Evolutionary conservation across 2,797 vertebrate genomes (phyloP).

Genomic region (Ataeniobius toweri): DNA sequence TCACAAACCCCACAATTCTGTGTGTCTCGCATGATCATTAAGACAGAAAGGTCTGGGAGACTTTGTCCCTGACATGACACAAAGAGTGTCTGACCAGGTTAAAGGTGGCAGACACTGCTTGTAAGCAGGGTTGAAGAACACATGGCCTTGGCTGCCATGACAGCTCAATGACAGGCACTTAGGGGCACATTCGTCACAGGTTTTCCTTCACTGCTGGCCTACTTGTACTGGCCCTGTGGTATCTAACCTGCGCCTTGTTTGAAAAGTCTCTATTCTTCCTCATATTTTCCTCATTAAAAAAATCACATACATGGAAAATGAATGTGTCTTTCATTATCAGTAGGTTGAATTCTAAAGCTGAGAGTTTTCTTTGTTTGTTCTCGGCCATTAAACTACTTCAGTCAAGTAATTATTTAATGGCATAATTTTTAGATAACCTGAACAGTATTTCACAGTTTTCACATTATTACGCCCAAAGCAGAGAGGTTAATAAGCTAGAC

Average conservation of each 20-base stretch:
- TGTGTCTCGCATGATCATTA: conserved; percentile 34
- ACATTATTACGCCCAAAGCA: conserved; percentile 32
- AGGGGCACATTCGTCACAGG: conserved; percentile 70
- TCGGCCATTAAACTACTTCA: conserved; percentile 11
- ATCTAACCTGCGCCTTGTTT: neutral
- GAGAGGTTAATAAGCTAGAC: conserved; percentile 60
- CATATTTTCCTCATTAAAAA: neutral
- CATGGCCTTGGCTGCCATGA: conserved; percentile 56
- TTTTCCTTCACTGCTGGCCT: conserved; percentile 41
- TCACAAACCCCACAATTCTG: conserved; percentile 2
- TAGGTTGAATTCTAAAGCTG: neutral
- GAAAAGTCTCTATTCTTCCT: neutral
- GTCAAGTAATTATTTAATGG: conserved; percentile 37
- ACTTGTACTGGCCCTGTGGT: conserved; percentile 1
- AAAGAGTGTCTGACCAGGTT: conserved; percentile 59
- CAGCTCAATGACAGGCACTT: conserved; percentile 63
- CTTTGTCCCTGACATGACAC: conserved; percentile 56
- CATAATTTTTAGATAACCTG: conserved; percentile 31
- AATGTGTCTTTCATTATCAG: neutral
- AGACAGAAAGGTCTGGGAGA: conserved; percentile 29
- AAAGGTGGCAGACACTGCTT: conserved; percentile 51
- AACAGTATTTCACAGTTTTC: conserved; percentile 35
- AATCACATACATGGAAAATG: neutral
- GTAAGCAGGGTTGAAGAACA: conserved; percentile 55
- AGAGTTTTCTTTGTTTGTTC: conserved; percentile 13